Conservation (phyloP, 2,888 invertebrate species). For the Andrena haemorrhoa region DNA sequence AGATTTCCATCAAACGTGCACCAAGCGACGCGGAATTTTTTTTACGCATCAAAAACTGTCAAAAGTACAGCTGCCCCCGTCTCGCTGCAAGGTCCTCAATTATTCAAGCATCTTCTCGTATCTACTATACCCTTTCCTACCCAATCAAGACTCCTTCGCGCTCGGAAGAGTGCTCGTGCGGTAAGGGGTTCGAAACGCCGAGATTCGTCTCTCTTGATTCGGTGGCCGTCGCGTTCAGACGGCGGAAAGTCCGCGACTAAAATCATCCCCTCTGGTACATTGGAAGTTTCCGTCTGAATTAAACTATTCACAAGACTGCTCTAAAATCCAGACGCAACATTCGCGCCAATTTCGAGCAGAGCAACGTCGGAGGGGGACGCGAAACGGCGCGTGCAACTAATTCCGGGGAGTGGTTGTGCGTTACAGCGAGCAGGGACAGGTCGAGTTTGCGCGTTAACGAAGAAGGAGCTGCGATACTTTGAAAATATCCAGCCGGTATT, state of each 20-base stretch:
- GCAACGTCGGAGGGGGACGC: background rate
- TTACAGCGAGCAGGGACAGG: background rate
- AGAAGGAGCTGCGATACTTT: slow-evolving; percentile 16
- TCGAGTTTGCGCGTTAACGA: slow-evolving; percentile 12
- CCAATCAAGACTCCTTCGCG: background rate
- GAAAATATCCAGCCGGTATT: slow-evolving; percentile 13
- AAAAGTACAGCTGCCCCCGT: no score
- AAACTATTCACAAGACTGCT: background rate
- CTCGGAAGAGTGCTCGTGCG: background rate
- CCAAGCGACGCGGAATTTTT: no score
- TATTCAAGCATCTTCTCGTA: no score
- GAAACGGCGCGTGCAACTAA: background rate
- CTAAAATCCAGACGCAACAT: background rate
- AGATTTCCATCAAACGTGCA: no score
- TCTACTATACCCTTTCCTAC: no score
- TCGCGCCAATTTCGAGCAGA: background rate
- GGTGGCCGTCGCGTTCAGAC: background rate
- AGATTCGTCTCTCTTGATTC: background rate
- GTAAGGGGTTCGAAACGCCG: background rate
- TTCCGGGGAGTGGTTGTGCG: background rate
- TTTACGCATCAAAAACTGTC: no score
- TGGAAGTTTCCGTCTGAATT: background rate
- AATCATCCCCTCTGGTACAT: no score
- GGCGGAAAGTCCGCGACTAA: background rate
- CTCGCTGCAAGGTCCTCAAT: no score